Conservation (phyloP, 2,797 vertebrate genomes). For the Neosilurus mollespiculum region DNA sequence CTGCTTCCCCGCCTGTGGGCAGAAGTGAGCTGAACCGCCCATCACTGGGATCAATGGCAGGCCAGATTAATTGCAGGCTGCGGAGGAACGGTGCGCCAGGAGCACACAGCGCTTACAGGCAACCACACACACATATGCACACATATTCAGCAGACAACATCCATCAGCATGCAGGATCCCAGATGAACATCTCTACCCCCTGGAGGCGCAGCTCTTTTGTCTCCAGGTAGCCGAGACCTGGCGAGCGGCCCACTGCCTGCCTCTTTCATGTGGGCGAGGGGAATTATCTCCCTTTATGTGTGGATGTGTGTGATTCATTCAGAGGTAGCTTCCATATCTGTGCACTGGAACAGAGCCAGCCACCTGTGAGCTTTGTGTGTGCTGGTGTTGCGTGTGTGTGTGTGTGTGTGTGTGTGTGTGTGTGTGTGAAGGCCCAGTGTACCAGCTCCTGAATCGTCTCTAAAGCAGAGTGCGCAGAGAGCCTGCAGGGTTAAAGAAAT, state of each 20-base stretch:
- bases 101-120: conserved; percentile 67
- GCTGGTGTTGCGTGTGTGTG: conserved; percentile 6
- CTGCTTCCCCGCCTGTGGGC: conserved; percentile 48
- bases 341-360: conserved; percentile 68
- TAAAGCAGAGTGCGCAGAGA: conserved; percentile 61
- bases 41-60: conserved; percentile 68
- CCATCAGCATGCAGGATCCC: conserved; percentile 79
- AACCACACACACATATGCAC: conserved; percentile 57
- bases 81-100: conserved; percentile 67
- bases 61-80: conserved; percentile 81
- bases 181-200: conserved; percentile 72
- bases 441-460: conserved; percentile 61
- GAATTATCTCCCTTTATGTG: conserved; percentile 67
- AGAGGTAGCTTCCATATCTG: conserved; percentile 67
- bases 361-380: conserved; percentile 60
- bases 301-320: conserved; percentile 64
- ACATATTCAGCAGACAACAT: conserved; percentile 66
- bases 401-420: conserved; percentile 19
- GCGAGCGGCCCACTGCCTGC: conserved; percentile 70
- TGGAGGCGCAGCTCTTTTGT: conserved; percentile 78
- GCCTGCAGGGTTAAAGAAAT: conserved; percentile 54
- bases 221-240: conserved; percentile 75
- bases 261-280: conserved; percentile 83
- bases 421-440: conserved; percentile 19
- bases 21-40: conserved; percentile 58